Base-by-base conservation (phyloP, 1,140 invertebrate species). In the Drosophila lacteicornis region DNA sequence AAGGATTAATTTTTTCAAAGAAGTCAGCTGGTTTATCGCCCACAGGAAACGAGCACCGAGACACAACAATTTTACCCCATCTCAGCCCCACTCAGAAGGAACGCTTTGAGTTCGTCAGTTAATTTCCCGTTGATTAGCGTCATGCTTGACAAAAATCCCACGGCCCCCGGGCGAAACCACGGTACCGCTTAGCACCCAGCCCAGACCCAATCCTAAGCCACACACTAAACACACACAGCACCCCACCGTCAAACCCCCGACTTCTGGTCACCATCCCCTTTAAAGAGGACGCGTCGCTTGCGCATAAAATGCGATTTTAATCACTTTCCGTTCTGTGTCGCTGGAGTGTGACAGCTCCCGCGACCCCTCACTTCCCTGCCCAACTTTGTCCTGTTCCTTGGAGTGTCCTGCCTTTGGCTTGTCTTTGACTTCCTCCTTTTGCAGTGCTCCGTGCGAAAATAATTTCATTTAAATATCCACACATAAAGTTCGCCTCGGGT, bases 241-340 rank as follows among this genome's bases (percentile, higher is more conserved):
- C 4, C 65, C n/a, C 56, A 57, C 46, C 43, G 1, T 33, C n/a
- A 38, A 66, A 49, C 12, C 43, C 58, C 63, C 67, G 62, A 36
- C 53, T 59, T 42, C 53, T 46, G 60, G 51, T 33, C 60, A 56
- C 70, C 49, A 30, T 19, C 46, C 60, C 22, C n/a, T 40, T 58
- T 12, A 43, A 56, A 43, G 56, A 45, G 56, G 71, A 57, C 76
- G 59, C 71, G 60, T 77, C 53, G 79, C 51, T 65, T 79, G 75
- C 75, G 81, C 85, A 82, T 90, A 81, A 90, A 90, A 90, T 90
- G 82, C 61, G 85, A 90, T 90, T 90, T 90, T 90, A 90, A 90
- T 90, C 85, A 90, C 85, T 90, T 90, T 90, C 85, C 85, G 85
- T 79, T 85, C 83, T 71, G 75, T 90, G 68, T 57, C 78, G 55